phyloP scores from a whole-genome alignment of 2,113 vertebrate genomes.

The Pygoscelis adeliae region DNA sequence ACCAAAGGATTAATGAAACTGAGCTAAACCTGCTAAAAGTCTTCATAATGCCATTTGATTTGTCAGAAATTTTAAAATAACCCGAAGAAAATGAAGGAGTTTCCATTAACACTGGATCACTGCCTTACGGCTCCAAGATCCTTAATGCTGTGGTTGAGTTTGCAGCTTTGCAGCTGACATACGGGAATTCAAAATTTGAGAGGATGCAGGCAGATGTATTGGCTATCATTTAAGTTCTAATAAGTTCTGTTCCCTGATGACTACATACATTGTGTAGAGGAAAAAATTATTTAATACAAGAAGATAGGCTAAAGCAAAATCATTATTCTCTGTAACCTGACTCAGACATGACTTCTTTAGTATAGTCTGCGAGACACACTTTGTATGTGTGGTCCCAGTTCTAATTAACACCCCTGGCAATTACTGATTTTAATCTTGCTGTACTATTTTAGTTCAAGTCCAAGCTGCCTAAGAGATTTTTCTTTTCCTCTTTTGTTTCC shows the following conservation, averaged over 20 bases:
- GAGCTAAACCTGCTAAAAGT: background rate
- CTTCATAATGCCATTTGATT: background rate
- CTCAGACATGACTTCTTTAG: background rate
- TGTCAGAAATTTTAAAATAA: background rate
- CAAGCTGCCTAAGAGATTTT: background rate
- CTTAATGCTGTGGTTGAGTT: background rate
- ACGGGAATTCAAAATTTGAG: background rate
- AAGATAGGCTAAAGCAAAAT: background rate
- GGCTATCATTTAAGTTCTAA: background rate
- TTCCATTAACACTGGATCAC: background rate
- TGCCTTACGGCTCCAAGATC: background rate
- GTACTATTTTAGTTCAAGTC: slow-evolving; percentile 7
- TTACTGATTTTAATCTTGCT: slow-evolving; percentile 32
- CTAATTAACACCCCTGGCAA: slow-evolving; percentile 40
- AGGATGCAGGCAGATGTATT: background rate
- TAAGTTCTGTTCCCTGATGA: background rate
- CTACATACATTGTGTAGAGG: background rate
- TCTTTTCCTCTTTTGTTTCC: slow-evolving; percentile 9
- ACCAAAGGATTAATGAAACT: background rate
- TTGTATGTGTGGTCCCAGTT: background rate
- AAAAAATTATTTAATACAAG: background rate
- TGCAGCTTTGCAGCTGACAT: background rate
- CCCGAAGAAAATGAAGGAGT: background rate
- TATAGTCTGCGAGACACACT: background rate
- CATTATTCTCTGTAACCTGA: background rate